Conservation (phyloP, 1,140 invertebrate species). For the Drosophila punjabiensis region DNA sequence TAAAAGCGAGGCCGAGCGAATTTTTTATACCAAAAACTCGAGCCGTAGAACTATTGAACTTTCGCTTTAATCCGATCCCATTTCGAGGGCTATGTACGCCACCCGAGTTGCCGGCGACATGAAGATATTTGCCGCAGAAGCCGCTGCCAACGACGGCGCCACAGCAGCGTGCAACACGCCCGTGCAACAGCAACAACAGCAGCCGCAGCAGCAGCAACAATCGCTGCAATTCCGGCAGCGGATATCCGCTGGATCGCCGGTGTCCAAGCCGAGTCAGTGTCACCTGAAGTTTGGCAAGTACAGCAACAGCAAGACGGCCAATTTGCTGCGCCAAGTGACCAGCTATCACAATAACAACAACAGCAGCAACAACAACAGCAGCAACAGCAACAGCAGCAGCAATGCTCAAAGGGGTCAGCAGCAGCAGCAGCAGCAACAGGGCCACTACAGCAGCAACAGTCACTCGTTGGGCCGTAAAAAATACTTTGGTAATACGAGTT, state of each 20-base stretch:
- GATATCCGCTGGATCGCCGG: slow-evolving; percentile 26
- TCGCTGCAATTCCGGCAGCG: slow-evolving; percentile 47
- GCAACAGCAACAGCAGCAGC: slow-evolving; percentile 33
- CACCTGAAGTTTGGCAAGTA: slow-evolving; percentile 67
- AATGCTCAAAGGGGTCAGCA: slow-evolving; percentile 39
- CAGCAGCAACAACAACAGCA: slow-evolving; percentile 30
- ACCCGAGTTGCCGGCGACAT: slow-evolving; percentile 45
- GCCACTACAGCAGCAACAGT: slow-evolving; percentile 49
- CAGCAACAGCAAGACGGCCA: slow-evolving; percentile 52
- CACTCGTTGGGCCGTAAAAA: slow-evolving; percentile 58
- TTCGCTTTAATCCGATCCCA: neutral
- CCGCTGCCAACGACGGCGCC: slow-evolving; percentile 14
- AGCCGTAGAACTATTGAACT: slow-evolving; percentile 8
- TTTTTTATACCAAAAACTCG: slow-evolving; percentile 50
- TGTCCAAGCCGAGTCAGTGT: slow-evolving; percentile 15
- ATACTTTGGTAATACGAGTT: slow-evolving; percentile 44
- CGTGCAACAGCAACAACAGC: slow-evolving; percentile 42
- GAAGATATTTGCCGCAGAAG: slow-evolving; percentile 69
- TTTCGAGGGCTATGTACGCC: slow-evolving; percentile 51
- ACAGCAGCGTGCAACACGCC: slow-evolving; percentile 21
- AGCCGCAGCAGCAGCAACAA: slow-evolving; percentile 35
- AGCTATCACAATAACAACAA: slow-evolving; percentile 42
- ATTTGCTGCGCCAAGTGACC: slow-evolving; percentile 54
- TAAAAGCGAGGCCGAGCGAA: slow-evolving; percentile 26
- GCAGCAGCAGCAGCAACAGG: slow-evolving; percentile 30